Evolutionary conservation across 2,113 vertebrate species (phyloP), one percentile per base, ranked within the genome.

Genomic region (Microcebus lehilahytsara): DNA sequence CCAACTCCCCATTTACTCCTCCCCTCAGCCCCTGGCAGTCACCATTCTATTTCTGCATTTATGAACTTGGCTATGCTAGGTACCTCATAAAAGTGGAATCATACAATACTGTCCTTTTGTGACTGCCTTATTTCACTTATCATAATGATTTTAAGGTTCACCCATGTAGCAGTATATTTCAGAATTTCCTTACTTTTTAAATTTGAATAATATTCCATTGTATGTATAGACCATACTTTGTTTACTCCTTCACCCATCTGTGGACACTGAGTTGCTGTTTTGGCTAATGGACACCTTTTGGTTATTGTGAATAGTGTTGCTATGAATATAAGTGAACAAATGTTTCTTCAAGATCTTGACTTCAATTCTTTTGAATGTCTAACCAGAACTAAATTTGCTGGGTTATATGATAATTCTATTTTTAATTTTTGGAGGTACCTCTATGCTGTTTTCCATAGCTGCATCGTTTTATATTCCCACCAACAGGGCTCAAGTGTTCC

Each of bases 1-100:
- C 42, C 16, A 90, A 60, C 2, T 93, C 5, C 14, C 8, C 9
- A 46, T 72, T 85, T 32, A 37, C 1, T 5, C 49, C 3, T 66
- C 27, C 6, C 16, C 19, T 3, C 5, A 60, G 16, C 3, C 16
- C 1, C 11, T 22, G 2, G 27, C 5, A 58, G 27, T 40, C 3
- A 7, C 6, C 9, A 42, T 81, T 89, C 60, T n/a, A 16, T 37
- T n/a, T 78, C 62, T 72, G 6, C 64, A 32, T 56, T 34, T 53
- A 22, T 75, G 7, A 78, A 64, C 34, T 40, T 83, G 37, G 64
- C 25, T 25, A 40, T 25, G n/a, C 5, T 37, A 17, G 17, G 6
- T 58, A 37, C 25, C n/a, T 71, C 4, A 37, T 56, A 22, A 5
- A 78, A 49, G 4, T 37, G 9, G 9, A 81, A 75, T 60, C 17